Conservation (phyloP, 37 sponge, comb jelly and placozoan genomes). For the Mnemiopsis leidyi region DNA sequence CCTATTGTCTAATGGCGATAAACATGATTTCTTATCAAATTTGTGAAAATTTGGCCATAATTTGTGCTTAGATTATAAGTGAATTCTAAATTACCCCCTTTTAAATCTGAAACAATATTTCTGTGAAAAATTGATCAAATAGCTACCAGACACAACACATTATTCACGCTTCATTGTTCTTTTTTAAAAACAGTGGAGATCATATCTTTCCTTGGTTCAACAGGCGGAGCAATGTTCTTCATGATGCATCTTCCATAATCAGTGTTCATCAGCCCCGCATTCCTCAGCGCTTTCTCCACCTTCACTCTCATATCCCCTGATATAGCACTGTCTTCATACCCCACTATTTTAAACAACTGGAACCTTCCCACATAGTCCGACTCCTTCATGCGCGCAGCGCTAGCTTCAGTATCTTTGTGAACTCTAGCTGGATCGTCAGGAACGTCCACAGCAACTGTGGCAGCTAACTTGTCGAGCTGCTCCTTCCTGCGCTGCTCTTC, state of each 20-base stretch:
- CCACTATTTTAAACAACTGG: conserved; percentile 18
- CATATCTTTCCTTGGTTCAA: conserved; percentile 76
- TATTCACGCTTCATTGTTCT: neutral
- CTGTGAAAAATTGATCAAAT: too few species aligned
- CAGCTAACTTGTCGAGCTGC: conserved; percentile 37
- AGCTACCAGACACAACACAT: too few species aligned
- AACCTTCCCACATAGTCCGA: neutral
- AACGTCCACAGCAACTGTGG: conserved; percentile 53
- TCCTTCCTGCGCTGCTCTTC: conserved; percentile 3
- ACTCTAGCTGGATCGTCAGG: neutral
- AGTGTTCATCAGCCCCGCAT: conserved; percentile 79
- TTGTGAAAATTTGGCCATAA: too few species aligned
- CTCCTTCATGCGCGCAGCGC: neutral
- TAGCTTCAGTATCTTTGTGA: conserved; percentile 10
- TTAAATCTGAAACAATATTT: too few species aligned
- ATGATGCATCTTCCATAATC: conserved; percentile 77
- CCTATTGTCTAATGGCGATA: too few species aligned
- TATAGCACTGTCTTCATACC: conserved; percentile 61
- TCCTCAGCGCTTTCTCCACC: conserved; percentile 77
- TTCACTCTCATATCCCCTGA: conserved; percentile 72
- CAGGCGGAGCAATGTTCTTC: conserved; percentile 72
- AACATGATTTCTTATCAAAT: too few species aligned
- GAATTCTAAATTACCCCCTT: too few species aligned
- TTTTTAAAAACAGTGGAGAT: conserved; percentile 75
- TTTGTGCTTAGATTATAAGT: too few species aligned